phyloP scores from a whole-genome alignment of 1,140 invertebrate genomes.

The Macrobrachium nipponense region DNA sequence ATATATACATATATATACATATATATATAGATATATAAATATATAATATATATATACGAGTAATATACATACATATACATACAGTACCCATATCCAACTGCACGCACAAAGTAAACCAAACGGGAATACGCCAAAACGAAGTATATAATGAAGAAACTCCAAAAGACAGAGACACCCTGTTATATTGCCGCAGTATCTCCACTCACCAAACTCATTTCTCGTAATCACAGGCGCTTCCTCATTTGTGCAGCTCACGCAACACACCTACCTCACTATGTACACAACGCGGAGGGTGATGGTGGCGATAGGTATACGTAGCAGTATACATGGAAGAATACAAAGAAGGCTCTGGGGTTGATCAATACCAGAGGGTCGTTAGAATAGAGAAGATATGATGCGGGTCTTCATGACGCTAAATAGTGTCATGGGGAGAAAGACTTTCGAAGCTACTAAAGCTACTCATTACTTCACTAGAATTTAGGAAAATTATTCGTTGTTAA shows the following conservation, averaged over 20 bases:
- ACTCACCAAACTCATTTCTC: too few species aligned
- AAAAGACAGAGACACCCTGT: not conserved
- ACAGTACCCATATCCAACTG: not conserved
- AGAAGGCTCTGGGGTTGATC: too few species aligned
- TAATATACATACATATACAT: not conserved
- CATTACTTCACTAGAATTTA: too few species aligned
- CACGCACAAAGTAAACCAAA: not conserved
- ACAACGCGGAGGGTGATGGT: too few species aligned
- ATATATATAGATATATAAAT: constrained; percentile 11
- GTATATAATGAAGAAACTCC: not conserved
- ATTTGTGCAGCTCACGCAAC: too few species aligned
- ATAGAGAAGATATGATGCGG: not conserved
- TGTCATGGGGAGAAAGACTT: not conserved
- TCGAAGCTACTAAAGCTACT: too few species aligned
- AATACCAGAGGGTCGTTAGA: not conserved
- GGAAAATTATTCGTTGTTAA: too few species aligned
- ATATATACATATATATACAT: constrained; percentile 17
- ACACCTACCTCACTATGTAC: too few species aligned
- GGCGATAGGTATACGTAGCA: too few species aligned
- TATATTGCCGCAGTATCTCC: not conserved
- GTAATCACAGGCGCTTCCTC: too few species aligned
- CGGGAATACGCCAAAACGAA: not conserved
- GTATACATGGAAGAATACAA: too few species aligned
- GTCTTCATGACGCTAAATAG: not conserved
- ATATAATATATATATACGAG: not conserved